Evolutionary conservation across 2,888 invertebrate genomes (phyloP).

Genomic region (Mylabris sibirica): DNA sequence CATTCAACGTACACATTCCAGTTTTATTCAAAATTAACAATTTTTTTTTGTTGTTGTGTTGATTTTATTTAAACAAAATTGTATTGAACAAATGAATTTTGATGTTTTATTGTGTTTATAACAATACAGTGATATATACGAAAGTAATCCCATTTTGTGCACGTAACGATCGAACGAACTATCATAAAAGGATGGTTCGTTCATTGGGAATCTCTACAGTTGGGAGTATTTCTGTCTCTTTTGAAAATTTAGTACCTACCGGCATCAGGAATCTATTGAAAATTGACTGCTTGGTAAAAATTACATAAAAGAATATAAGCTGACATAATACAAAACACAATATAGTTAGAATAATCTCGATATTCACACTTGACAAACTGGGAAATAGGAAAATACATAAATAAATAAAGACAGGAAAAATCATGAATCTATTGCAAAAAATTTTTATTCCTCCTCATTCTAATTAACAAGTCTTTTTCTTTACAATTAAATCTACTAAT

Average conservation of each 20-base stretch:
- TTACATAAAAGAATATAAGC: conserved; percentile 7
- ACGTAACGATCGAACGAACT: conserved; percentile 54
- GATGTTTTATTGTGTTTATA: conserved; percentile 22
- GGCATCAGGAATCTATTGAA: conserved; percentile 8
- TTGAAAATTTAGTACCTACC: not conserved
- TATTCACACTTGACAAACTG: not conserved
- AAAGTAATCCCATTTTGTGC: conserved; percentile 57
- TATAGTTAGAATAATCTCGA: not conserved
- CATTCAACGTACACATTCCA: not conserved
- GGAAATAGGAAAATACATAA: not conserved
- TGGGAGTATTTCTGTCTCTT: conserved; percentile 7
- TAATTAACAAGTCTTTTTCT: conserved; percentile 3
- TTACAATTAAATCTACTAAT: conserved; percentile 6
- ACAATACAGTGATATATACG: conserved; percentile 49
- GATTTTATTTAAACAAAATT: conserved; percentile 2
- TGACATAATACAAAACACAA: conserved; percentile 1
- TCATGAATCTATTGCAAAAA: not conserved
- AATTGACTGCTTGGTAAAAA: conserved; percentile 6
- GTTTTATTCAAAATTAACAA: not conserved
- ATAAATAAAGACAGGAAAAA: not conserved
- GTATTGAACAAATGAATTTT: not conserved
- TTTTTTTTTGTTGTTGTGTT: not conserved
- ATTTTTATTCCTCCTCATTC: not conserved
- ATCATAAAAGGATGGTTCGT: conserved; percentile 51
- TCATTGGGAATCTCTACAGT: conserved; percentile 48